These are phyloP conservation scores for Tetheella fluctuosa DNA, from an alignment of 2,888 invertebrate genomes.

Conservation along the genomic window DNA sequence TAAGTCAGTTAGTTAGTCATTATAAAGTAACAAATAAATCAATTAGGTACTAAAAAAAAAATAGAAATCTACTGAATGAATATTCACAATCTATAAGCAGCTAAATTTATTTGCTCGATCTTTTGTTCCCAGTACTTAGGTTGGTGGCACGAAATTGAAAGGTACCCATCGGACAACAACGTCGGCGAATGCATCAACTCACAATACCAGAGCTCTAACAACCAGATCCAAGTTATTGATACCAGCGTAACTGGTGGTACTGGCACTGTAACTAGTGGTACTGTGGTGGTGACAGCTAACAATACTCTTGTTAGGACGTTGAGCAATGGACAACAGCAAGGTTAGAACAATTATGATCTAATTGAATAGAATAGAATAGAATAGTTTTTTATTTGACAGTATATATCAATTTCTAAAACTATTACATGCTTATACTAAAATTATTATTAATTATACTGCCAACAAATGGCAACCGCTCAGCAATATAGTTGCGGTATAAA, in stretches of 20 bases:
- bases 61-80: too few relatives aligned
- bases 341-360: conserved; percentile 22
- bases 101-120: not conserved
- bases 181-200: conserved; percentile 63
- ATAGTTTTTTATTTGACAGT: too few relatives aligned
- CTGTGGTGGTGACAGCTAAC: conserved; percentile 43
- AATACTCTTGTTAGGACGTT: conserved; percentile 55
- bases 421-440: too few relatives aligned
- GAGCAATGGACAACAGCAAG: conserved; percentile 33
- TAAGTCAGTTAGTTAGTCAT: too few relatives aligned
- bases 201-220: conserved; percentile 42
- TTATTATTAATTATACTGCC: too few relatives aligned
- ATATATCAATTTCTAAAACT: too few relatives aligned
- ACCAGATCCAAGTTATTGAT: conserved; percentile 49
- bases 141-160: conserved; percentile 74
- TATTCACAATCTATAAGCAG: too few relatives aligned
- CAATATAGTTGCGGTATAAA: too few relatives aligned
- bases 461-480: too few relatives aligned
- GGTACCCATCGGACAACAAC: conserved; percentile 52
- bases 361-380: too few relatives aligned
- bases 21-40: too few relatives aligned
- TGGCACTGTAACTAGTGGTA: conserved; percentile 43
- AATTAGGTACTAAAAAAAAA: too few relatives aligned
- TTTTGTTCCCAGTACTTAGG: conserved; percentile 57
- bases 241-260: conserved; percentile 48